phyloP scores from a whole-genome alignment of 2,113 vertebrate genomes.

The Oreocharis arfaki region DNA sequence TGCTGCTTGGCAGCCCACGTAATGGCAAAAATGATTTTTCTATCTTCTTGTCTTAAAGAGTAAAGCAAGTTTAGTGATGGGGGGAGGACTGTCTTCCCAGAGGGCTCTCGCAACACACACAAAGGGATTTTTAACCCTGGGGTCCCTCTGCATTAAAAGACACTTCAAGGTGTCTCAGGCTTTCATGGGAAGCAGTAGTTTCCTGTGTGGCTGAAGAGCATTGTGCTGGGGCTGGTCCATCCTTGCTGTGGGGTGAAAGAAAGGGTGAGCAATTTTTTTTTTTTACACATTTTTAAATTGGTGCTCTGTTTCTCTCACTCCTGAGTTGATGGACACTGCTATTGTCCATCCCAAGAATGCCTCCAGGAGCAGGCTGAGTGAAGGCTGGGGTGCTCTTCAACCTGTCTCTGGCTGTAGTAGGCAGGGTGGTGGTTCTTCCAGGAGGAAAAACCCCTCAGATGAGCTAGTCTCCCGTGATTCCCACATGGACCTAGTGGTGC shows the following conservation, averaged over 20 bases:
- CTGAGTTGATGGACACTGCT: not conserved
- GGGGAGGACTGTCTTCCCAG: not conserved
- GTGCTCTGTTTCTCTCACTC: not conserved
- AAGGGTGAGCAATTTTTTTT: not conserved
- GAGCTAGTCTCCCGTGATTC: not conserved
- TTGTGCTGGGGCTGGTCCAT: not conserved
- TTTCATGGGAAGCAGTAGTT: not conserved
- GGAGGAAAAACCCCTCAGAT: not conserved
- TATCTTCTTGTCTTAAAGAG: not conserved
- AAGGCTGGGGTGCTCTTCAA: fast-evolving
- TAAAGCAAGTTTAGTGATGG: not conserved
- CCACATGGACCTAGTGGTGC: fast-evolving
- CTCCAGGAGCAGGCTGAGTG: not conserved
- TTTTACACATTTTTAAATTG: not conserved
- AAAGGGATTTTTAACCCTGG: not conserved
- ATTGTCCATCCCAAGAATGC: not conserved
- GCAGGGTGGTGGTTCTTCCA: not conserved
- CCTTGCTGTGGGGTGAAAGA: not conserved
- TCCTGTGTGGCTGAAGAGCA: fast-evolving
- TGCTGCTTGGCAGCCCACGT: not conserved
- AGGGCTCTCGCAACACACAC: not conserved
- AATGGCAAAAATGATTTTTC: not conserved
- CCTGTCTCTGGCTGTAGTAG: not conserved
- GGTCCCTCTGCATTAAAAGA: not conserved
- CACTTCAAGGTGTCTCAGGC: not conserved